Percentiles rank a stretch among this genome's conserved stretches.
Conservation (phyloP, 2,888 invertebrate species). For the Synanthedon myopaeformis region DNA sequence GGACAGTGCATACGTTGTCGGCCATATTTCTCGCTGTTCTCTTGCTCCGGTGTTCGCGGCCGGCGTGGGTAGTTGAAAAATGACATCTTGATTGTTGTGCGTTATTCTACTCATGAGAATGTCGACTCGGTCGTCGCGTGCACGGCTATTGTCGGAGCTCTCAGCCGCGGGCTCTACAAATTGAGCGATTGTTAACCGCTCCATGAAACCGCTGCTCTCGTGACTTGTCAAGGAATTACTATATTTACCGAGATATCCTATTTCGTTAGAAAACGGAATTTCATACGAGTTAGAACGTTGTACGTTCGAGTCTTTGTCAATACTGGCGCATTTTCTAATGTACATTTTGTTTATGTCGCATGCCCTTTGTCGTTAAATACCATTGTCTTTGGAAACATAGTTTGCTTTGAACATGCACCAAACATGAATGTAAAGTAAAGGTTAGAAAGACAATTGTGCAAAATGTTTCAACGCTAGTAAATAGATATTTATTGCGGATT, state of each 20-base stretch:
- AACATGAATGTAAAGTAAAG: neutral
- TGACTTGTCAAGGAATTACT: constrained; percentile 57
- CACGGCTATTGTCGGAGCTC: constrained; percentile 47
- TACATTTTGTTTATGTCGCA: neutral
- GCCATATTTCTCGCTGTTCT: constrained; percentile 60
- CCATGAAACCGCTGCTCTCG: constrained; percentile 51
- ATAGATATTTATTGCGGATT: no score
- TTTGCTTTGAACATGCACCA: neutral
- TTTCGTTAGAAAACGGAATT: constrained; percentile 29
- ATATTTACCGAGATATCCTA: constrained; percentile 43
- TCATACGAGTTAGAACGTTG: constrained; percentile 7
- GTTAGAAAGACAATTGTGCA: neutral
- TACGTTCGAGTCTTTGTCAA: neutral
- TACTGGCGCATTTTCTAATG: neutral
- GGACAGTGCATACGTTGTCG: constrained; percentile 56
- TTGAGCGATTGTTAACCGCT: constrained; percentile 67
- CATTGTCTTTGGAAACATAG: neutral
- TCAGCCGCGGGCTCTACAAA: constrained; percentile 54
- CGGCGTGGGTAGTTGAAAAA: constrained; percentile 70
- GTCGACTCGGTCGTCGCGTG: constrained; percentile 56
- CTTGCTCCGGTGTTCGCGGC: constrained; percentile 42
- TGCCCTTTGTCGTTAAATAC: neutral
- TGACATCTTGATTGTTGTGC: constrained; percentile 71
- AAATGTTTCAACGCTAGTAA: no score
- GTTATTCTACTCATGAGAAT: constrained; percentile 68